Base-by-base conservation (phyloP, 2,113 vertebrate species). In the Hymenochirus boettgeri region DNA sequence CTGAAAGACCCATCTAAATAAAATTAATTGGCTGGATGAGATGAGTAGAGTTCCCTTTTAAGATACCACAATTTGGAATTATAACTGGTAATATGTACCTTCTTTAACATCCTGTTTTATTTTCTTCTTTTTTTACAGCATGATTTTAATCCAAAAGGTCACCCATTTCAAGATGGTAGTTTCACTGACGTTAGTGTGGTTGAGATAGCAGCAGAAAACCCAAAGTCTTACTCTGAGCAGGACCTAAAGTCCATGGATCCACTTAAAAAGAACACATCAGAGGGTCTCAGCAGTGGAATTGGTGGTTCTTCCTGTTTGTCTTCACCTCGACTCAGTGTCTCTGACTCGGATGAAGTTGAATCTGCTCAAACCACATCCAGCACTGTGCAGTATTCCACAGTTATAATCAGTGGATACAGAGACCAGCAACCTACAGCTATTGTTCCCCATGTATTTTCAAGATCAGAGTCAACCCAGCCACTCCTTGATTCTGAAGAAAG, bases 301-400 rank as follows among this genome's bases (percentile, higher is more conserved):
- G 94, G 96, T 1, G 94, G 95, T 25, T 99, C 96, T 1, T 99
- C 95, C 0, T 96, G 96, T 76, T 92, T 97, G 94, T 98, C 96
- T 1, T 96, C 96, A 2, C 96, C 93, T 6, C 89, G 92, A 23
- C 94, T 95, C 72, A 99, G 96, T 3, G 91, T 97, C 50, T 97
- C 94, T 0, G 93, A 96, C 78, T 92, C 86, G 0, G 94, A 99
- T 0, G 93, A 95, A 65, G 89, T 87, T 1, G 94, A 96, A 76
- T 85, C 89, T 0, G 81, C 85, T 1, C 94, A 97, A 70, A 97
- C 90, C 70, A 95, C 91, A 0, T 90, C 92, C 2, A 93, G 93
- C 82, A 93, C 93, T 0, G 91, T 99, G 0, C 95, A 96, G 77
- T 99, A 99, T 69, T 98, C 95, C 0, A 94, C 95, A 0, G 93